These are phyloP conservation scores for Stegodyphus dumicola DNA, from an alignment of 1,140 invertebrate genomes.

Conservation along the genomic window DNA sequence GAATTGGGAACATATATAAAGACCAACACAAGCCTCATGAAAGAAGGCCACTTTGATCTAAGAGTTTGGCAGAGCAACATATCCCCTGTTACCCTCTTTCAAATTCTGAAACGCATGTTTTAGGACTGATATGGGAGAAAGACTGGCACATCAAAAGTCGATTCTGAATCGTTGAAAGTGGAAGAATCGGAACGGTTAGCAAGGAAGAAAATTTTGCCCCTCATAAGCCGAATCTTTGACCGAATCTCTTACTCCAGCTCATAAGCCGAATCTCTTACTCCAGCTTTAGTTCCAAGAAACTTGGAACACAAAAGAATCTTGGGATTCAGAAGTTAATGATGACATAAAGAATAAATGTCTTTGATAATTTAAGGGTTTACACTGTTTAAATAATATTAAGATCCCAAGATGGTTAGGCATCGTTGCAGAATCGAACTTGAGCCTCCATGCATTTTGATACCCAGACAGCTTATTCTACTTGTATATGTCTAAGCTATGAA, in stretches of 20 bases:
- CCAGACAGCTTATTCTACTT: slow-evolving; percentile 8
- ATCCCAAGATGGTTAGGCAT: slow-evolving; percentile 22
- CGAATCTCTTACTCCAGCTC: neutral
- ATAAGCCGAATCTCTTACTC: neutral
- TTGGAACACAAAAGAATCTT: slow-evolving; percentile 2
- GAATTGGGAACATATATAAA: no score
- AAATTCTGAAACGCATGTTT: slow-evolving; percentile 7
- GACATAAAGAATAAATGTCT: slow-evolving; percentile 11
- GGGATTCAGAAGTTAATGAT: neutral
- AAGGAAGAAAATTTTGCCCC: slow-evolving; percentile 7
- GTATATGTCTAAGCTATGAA: slow-evolving; percentile 6
- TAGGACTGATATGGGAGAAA: slow-evolving; percentile 22
- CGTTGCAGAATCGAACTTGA: neutral
- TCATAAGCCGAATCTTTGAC: slow-evolving; percentile 12
- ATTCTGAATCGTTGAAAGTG: slow-evolving; percentile 6
- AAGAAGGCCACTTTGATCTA: no score
- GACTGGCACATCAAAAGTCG: slow-evolving; percentile 1
- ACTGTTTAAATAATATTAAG: neutral
- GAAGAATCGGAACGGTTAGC: neutral
- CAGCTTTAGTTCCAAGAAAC: slow-evolving; percentile 22
- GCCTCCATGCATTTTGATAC: slow-evolving; percentile 20
- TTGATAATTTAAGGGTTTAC: neutral
- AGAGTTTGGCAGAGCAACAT: neutral
- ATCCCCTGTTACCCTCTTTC: neutral
- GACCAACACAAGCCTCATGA: no score